These are phyloP conservation scores for Sciaenops ocellatus DNA, from an alignment of 2,797 vertebrate genomes.

Conservation along the genomic window DNA sequence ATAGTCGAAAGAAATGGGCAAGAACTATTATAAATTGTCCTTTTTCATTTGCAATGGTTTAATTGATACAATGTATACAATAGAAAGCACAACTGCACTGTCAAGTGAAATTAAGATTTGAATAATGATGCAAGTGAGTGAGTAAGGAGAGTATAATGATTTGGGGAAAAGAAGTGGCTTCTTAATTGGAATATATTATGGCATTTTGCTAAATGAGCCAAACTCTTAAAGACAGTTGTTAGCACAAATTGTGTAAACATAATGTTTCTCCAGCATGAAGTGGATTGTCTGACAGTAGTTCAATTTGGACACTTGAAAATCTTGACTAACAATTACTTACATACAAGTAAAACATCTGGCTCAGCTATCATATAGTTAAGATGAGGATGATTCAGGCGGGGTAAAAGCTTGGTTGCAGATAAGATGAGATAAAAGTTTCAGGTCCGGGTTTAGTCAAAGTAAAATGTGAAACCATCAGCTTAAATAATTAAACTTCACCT, in stretches of 20 bases:
- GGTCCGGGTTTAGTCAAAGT: neutral
- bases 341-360: neutral
- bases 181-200: neutral
- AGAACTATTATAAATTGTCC: too few relatives aligned
- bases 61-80: neutral
- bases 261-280: neutral
- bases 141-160: neutral
- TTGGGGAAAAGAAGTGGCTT: neutral
- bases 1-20: too few relatives aligned
- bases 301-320: neutral
- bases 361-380: neutral
- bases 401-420: neutral
- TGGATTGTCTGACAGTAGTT: neutral
- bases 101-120: neutral
- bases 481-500: conserved; percentile 4
- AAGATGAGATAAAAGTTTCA: neutral
- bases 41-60: neutral
- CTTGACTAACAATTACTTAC: neutral
- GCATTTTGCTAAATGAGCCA: neutral
- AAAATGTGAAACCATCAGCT: neutral
- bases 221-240: conserved; percentile 1
- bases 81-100: neutral
- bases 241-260: neutral
- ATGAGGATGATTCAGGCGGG: neutral
- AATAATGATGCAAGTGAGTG: neutral